These are phyloP conservation scores for Leucopsar rothschildi DNA, from an alignment of 2,113 vertebrate species.

Conservation along the genomic window DNA sequence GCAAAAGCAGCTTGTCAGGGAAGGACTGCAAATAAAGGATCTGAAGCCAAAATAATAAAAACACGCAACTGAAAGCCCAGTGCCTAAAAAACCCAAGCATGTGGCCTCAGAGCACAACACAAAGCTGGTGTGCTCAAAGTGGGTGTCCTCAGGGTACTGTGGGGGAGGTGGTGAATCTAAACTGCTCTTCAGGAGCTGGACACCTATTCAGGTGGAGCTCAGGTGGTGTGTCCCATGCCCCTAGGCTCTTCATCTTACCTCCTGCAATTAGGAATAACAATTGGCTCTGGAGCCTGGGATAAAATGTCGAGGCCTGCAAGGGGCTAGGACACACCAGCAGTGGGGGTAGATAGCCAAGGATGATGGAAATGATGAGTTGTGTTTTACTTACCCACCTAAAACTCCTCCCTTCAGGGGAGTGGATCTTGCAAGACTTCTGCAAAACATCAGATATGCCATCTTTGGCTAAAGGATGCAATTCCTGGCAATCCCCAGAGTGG, in stretches of 20 bases:
- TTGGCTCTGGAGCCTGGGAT: not conserved
- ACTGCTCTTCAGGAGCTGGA: not conserved
- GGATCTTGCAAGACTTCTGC: constrained; percentile 17
- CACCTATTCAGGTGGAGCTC: not conserved
- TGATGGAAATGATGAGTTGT: not conserved
- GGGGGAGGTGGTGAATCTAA: not conserved
- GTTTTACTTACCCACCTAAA: constrained; percentile 24
- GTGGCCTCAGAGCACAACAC: not conserved
- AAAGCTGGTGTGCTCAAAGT: constrained; percentile 16
- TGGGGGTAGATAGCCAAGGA: not conserved
- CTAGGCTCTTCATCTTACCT: not conserved
- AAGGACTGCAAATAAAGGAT: constrained; percentile 56
- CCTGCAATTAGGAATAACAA: not conserved
- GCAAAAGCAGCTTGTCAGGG: constrained; percentile 56
- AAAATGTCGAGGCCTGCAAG: not conserved
- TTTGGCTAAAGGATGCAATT: constrained; percentile 10
- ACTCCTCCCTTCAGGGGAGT: not conserved
- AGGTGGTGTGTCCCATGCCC: constrained; percentile 2
- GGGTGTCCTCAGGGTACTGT: constrained; percentile 11
- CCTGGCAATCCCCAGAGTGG: not conserved
- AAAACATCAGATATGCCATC: constrained; percentile 17
- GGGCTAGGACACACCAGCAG: not conserved
- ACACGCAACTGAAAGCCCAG: constrained; percentile 25
- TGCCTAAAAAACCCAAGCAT: constrained; percentile 1
- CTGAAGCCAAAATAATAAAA: constrained; percentile 60